phyloP scores from a whole-genome alignment of 2,113 vertebrate genomes.

The Tichodroma muraria region DNA sequence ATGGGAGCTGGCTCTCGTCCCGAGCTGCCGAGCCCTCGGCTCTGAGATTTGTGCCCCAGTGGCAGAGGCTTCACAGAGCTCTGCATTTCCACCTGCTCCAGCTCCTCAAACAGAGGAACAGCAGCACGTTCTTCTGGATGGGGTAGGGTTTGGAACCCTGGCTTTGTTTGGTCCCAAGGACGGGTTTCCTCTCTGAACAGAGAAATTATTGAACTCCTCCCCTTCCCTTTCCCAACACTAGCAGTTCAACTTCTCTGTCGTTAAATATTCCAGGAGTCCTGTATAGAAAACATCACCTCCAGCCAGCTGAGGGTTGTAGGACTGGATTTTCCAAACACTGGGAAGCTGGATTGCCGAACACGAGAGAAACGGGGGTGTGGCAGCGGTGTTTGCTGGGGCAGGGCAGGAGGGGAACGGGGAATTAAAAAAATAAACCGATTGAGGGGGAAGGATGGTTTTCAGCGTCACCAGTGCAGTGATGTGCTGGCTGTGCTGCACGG shows the following conservation, averaged over 20 bases:
- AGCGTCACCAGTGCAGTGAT: neutral
- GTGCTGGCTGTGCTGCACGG: fast-evolving
- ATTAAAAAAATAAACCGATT: no score
- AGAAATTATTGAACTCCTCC: neutral
- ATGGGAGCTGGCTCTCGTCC: slow-evolving; percentile 26
- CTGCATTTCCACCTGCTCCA: neutral
- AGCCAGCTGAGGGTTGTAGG: neutral
- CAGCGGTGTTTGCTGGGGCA: neutral
- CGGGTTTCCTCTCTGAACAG: neutral
- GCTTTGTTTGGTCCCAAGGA: neutral
- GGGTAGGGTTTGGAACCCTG: neutral
- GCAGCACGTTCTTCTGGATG: neutral
- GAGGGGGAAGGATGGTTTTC: fast-evolving
- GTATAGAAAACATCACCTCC: neutral
- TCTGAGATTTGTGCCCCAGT: neutral
- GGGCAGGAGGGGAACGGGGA: neutral
- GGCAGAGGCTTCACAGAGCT: neutral
- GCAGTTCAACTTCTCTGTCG: neutral
- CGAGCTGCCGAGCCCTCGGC: neutral
- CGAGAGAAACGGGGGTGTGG: neutral
- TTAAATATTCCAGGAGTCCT: neutral
- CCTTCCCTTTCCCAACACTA: neutral
- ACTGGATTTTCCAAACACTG: neutral
- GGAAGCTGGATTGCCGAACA: neutral
- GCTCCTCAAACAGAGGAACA: neutral